Conservation (phyloP, 2,888 invertebrate genomes). For the Slavum lentiscoides region DNA sequence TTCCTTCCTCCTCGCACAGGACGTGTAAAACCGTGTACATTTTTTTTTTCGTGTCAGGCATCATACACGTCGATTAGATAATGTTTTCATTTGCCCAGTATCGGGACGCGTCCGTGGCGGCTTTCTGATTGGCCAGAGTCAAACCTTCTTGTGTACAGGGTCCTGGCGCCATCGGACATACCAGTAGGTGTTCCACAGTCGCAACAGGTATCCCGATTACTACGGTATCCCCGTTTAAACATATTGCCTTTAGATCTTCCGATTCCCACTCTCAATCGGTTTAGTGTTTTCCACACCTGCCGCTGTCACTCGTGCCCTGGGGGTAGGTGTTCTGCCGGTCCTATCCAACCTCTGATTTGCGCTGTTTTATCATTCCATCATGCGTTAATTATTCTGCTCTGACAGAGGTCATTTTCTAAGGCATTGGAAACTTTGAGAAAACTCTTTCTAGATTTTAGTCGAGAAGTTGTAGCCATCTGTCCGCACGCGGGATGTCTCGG, state of each 20-base stretch:
- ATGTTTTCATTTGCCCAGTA: no score
- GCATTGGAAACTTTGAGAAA: not conserved
- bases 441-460: constrained; percentile 5
- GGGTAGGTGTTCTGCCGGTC: not conserved
- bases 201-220: not conserved
- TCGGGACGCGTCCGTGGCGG: no score
- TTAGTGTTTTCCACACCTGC: constrained; percentile 7
- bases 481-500: no score
- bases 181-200: no score
- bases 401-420: constrained; percentile 1
- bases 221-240: not conserved
- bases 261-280: not conserved
- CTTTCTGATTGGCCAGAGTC: no score
- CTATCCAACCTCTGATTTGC: not conserved
- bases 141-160: no score
- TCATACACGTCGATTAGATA: no score
- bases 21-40: no score
- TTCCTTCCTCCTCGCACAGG: no score
- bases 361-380: not conserved
- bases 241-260: constrained; percentile 7
- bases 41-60: no score
- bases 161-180: no score
- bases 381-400: constrained; percentile 9
- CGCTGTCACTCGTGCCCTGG: constrained; percentile 2
- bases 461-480: not conserved